These are phyloP conservation scores for Herpailurus yagouaroundi DNA, from an alignment of 2,113 vertebrate genomes.

Conservation along the genomic window DNA sequence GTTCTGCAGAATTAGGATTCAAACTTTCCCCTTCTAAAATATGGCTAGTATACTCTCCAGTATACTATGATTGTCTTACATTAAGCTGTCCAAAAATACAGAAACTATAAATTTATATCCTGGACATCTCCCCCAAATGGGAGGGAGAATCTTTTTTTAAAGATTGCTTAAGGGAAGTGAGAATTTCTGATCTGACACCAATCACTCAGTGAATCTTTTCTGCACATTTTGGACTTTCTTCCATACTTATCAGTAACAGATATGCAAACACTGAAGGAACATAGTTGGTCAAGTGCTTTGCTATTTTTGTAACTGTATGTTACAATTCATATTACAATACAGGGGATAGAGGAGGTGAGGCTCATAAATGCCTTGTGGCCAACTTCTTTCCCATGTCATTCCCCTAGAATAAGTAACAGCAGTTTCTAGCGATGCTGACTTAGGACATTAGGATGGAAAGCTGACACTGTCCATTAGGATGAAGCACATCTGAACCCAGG, in stretches of 20 bases:
- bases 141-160: neutral
- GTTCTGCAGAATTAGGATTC: neutral
- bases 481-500: no score
- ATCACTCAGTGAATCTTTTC: neutral
- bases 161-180: neutral
- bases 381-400: neutral
- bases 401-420: neutral
- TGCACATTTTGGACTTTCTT: neutral
- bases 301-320: neutral
- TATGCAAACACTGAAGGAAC: neutral
- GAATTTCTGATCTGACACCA: neutral
- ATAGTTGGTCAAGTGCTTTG: neutral
- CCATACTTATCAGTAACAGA: neutral
- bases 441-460: neutral
- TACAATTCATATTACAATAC: neutral
- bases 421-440: neutral
- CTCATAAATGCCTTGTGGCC: neutral
- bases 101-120: neutral
- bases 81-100: neutral
- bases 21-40: neutral
- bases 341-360: neutral
- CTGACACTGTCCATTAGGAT: neutral
- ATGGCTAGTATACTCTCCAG: neutral
- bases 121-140: neutral
- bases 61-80: neutral